Conservation (phyloP, 2,113 vertebrate species). For the Felis chaus region DNA sequence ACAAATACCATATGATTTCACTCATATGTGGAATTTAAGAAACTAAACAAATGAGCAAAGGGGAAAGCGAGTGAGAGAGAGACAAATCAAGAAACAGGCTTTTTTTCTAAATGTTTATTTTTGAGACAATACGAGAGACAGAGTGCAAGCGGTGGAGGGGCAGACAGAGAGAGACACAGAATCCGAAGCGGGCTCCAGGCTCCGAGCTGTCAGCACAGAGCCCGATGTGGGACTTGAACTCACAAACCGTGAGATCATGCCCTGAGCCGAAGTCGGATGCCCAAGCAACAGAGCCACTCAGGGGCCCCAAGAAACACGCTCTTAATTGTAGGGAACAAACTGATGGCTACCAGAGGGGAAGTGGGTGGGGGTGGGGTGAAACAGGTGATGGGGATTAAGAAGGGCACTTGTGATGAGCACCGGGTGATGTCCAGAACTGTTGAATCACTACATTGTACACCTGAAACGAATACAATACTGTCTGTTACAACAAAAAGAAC, state of each 20-base stretch:
- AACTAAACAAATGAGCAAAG: not conserved
- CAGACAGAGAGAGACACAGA: too few relatives aligned
- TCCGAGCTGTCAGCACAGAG: too few relatives aligned
- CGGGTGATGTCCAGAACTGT: not conserved
- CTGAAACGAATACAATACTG: not conserved
- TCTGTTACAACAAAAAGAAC: not conserved
- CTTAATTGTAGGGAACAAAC: not conserved
- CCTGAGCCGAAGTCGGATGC: too few relatives aligned
- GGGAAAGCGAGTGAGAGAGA: too few relatives aligned
- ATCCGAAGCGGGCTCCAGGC: too few relatives aligned
- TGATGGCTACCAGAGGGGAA: not conserved
- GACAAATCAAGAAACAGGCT: not conserved
- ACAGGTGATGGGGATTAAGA: not conserved
- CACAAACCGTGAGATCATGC: too few relatives aligned
- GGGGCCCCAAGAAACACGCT: not conserved
- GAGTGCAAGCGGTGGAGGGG: too few relatives aligned
- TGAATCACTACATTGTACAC: not conserved
- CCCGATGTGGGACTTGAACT: too few relatives aligned
- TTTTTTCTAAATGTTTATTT: too few relatives aligned
- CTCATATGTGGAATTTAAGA: not conserved
- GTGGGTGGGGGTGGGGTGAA: not conserved
- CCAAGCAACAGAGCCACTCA: too few relatives aligned
- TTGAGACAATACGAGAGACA: too few relatives aligned
- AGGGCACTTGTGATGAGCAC: not conserved
- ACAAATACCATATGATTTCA: not conserved